Conservation (phyloP, 2,113 vertebrate genomes). For the Zosterops borbonicus region DNA sequence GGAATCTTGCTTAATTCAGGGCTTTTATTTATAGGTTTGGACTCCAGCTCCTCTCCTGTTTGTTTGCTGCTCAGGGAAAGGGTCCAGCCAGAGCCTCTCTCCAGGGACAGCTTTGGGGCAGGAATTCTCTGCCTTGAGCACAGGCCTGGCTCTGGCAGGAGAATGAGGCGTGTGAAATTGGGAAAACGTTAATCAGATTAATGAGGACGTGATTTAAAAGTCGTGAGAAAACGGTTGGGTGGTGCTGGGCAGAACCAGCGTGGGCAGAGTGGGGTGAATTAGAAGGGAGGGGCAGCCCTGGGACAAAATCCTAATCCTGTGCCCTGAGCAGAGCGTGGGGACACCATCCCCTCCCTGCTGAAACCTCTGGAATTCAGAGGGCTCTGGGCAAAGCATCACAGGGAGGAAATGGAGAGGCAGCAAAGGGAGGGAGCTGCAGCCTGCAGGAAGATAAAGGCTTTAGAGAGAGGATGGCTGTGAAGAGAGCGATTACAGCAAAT, state of each 20-base stretch:
- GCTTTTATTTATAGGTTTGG: conserved; percentile 37
- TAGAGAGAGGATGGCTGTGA: neutral
- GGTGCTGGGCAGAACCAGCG: neutral
- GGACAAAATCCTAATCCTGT: neutral
- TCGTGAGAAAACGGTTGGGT: neutral
- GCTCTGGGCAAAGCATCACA: neutral
- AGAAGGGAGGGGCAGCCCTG: neutral
- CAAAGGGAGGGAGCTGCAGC: conserved; percentile 14
- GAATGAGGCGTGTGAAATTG: neutral
- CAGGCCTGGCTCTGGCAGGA: neutral
- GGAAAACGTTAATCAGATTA: neutral
- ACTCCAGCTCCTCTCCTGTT: neutral
- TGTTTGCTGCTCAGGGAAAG: neutral
- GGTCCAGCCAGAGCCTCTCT: neutral
- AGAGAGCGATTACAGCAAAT: conserved; percentile 12
- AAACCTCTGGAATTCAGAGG: neutral
- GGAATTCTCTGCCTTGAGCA: neutral
- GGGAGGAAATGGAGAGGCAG: neutral
- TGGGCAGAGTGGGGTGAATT: neutral
- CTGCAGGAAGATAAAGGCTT: conserved; percentile 21
- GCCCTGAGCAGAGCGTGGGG: neutral
- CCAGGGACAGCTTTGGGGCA: neutral
- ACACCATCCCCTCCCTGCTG: neutral
- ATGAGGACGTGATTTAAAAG: neutral
- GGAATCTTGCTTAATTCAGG: conserved; percentile 52